These are phyloP conservation scores for Chaenodraco wilsoni DNA, from an alignment of 2,797 vertebrate species.

Conservation along the genomic window DNA sequence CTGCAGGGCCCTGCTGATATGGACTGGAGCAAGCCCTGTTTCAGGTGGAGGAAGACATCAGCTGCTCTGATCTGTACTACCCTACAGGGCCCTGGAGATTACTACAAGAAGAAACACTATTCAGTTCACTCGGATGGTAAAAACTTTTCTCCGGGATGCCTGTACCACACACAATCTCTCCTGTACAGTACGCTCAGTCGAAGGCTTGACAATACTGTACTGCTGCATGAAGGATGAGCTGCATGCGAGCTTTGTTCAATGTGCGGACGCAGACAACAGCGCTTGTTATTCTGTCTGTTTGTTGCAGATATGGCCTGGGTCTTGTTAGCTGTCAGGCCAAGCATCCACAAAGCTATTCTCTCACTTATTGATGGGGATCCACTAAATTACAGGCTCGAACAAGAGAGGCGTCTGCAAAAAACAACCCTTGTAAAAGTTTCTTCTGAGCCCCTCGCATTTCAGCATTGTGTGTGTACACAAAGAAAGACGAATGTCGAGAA, in stretches of 20 bases:
- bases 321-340: conserved; percentile 81
- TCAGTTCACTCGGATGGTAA: conserved; percentile 60
- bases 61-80: conserved; percentile 84
- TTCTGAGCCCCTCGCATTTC: conserved; percentile 65
- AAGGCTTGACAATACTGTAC: conserved; percentile 76
- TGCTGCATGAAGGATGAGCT: conserved; percentile 71
- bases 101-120: conserved; percentile 68
- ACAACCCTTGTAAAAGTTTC: conserved; percentile 76
- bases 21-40: conserved; percentile 89
- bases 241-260: conserved; percentile 67
- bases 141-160: conserved; percentile 44
- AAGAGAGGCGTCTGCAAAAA: conserved; percentile 67
- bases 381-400: conserved; percentile 79
- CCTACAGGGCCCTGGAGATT: conserved; percentile 67
- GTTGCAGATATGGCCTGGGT: conserved; percentile 74
- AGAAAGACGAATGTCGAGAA: conserved; percentile 65
- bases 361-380: conserved; percentile 82
- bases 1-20: conserved; percentile 86
- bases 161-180: conserved; percentile 44
- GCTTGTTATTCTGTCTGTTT: conserved; percentile 79
- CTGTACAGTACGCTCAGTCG: conserved; percentile 45
- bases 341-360: conserved; percentile 77
- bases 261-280: conserved; percentile 63
- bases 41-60: conserved; percentile 89
- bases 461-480: conserved; percentile 57